Base-by-base conservation (phyloP, 2,888 invertebrate genomes). In the Caenorhabditis sp. region DNA sequence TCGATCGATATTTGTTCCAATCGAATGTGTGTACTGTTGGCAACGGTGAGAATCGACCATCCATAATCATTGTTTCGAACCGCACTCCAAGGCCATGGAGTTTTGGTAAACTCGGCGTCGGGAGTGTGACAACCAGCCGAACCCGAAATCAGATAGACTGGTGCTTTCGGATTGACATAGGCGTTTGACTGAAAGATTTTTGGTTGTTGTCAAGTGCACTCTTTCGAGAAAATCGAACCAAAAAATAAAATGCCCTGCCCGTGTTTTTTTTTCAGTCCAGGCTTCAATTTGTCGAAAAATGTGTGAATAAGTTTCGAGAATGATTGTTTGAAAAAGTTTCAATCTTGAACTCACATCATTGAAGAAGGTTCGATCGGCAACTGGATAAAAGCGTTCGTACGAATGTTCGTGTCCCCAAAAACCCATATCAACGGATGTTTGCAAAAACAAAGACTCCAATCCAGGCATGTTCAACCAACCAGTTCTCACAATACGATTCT, bases 391-490 rank as follows among this genome's bases (percentile, higher is more conserved):
- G 65, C 97, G 91, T 89, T 97, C 97, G 88, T 97, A 97, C 31
- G 94, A 94, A 89, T 97, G 97, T 88, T 97, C 97, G 88, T 97
- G 97, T 0, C 96, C 97, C 95, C 95, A 96, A 64, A 97, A 90
- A 87, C 92, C 92, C 64, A 97, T 89, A 90, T 97, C 97, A 36
- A 97, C 96, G 55, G 94, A 94, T 88, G 93, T 92, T 80, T 93
- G 90, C 86, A 92, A 92, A 85, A 97, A 93, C 19, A 97, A 89
- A 8, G 93, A 91, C 89, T 97, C 97, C 76, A 97, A 89, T 4
- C 91, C 89, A 21, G 84, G 83, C 76, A 88, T 79, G 51, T 84
- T 78, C 53, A 86, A 79, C 53, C 87, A 76, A 10, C 88, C 89
- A 27, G 79, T 84, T 21, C 67, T 81, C 66, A 87, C 87, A 62